Base-by-base conservation (phyloP, 2,888 invertebrate genomes). In the Copidosoma aretas region DNA sequence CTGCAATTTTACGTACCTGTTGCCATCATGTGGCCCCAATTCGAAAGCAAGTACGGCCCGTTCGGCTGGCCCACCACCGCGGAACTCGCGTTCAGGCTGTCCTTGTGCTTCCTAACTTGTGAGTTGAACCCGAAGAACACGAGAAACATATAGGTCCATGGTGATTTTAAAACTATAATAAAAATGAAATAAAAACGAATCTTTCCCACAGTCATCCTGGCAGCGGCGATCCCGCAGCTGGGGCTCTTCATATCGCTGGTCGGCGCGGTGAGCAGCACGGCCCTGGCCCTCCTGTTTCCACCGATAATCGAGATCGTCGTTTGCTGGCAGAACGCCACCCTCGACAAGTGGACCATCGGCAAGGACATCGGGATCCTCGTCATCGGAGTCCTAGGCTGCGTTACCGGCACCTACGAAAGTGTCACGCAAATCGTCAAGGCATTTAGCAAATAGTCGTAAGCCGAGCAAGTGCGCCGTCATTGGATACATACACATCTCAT, bases 1-100 rank as follows among this genome's bases (percentile, higher is more conserved):
- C 87, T 98, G 22, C 98, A 98, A 86, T 93, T 98, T 82, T 98
- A 97, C 84, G 97, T 98, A 52, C 95, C 98, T 0, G 88, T 97
- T 56, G 91, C 91, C 66, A 93, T 98, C 69, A 91, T 95, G 77
- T 95, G 94, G 93, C 95, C 97, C 0, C 82, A 85, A 43, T 83
- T 93, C 39, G 82, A 84, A 64, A 82, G 85, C 61, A 84, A 86
- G 75, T 86, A 87, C 59, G 89, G 88, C 10, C 85, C 87, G 46
- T 86, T 87, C 72, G 86, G 86, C 58, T 87, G 86, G 76, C 89
- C 89, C 0, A 84, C 89, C 0, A 76, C 87, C 39, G 87, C 88
- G 21, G 94, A 95, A 83, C 87, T 92, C 25, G 77, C 86, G 8
- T 93, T 93, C 79, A 87, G 96, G 67, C 88, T 91, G 0, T 70